A percentile compares a stretch with the other conserved stretches of the same genome.
Evolutionary conservation across 2,888 invertebrate genomes (phyloP).

Genomic region (Drosophila histrio): DNA sequence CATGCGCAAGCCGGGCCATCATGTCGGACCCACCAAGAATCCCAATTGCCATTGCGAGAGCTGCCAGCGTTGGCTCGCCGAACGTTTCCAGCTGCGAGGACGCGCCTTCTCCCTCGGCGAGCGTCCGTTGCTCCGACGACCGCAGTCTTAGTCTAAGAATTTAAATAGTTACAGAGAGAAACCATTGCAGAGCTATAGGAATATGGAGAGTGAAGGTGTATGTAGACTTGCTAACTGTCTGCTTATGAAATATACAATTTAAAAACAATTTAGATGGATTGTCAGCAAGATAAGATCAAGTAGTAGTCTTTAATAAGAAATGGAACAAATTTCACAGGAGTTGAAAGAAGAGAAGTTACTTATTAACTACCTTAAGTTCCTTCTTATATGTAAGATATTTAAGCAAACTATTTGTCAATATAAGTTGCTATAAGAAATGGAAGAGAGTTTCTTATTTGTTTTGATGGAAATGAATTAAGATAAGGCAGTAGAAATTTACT

Average conservation of each 20-base stretch:
- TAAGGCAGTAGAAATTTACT: no score
- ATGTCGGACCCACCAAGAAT: constrained; percentile 90
- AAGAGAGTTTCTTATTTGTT: no score
- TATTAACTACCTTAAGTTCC: no score
- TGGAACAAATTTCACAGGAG: no score
- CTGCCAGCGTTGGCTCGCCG: constrained; percentile 85
- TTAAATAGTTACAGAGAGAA: background rate
- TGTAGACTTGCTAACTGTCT: no score
- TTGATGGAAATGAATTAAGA: no score
- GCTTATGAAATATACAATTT: background rate
- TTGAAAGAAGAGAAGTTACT: no score
- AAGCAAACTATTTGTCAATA: no score
- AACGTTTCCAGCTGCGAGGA: constrained; percentile 85
- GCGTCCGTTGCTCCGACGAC: constrained; percentile 81
- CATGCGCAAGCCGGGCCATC: constrained; percentile 89
- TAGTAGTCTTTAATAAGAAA: background rate
- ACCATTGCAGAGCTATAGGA: constrained; percentile 10
- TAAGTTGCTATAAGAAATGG: no score
- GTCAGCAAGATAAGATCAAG: no score
- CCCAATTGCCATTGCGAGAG: constrained; percentile 89
- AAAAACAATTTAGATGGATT: background rate
- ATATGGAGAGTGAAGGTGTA: no score
- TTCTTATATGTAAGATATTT: no score
- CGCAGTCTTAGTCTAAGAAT: constrained; percentile 32
- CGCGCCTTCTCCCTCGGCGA: constrained; percentile 86